These are phyloP conservation scores for Globodera rostochiensis DNA, from an alignment of 1,140 invertebrate genomes.

Conservation along the genomic window DNA sequence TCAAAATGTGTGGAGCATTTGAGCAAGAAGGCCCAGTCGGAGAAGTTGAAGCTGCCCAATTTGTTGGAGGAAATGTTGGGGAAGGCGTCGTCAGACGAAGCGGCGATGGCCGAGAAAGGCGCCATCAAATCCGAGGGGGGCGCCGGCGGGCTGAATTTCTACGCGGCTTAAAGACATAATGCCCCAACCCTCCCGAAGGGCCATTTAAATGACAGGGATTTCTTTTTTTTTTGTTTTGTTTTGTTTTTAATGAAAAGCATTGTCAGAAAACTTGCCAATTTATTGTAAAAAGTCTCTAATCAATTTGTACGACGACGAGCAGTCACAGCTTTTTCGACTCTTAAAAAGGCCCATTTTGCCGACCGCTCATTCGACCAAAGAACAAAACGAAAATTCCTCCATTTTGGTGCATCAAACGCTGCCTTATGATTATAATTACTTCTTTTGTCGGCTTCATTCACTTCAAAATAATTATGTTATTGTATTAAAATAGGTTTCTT, in stretches of 20 bases:
- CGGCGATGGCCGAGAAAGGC: background rate
- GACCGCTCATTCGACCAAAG: background rate
- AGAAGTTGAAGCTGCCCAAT: background rate
- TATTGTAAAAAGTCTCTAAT: background rate
- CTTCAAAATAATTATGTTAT: no score
- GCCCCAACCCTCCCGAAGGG: background rate
- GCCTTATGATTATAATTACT: background rate
- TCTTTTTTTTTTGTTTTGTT: background rate
- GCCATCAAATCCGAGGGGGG: background rate
- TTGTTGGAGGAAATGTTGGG: slow-evolving; percentile 3
- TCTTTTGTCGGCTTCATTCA: no score
- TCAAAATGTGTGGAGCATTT: slow-evolving; percentile 29
- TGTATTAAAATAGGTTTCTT: no score
- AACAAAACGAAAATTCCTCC: background rate
- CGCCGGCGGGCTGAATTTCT: background rate
- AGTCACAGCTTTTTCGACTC: no score
- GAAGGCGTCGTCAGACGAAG: background rate
- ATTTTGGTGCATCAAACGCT: background rate
- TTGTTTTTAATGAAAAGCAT: background rate
- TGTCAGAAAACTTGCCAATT: background rate
- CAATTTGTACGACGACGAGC: background rate
- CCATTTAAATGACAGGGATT: background rate
- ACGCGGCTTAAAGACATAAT: background rate
- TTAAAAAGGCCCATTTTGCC: no score
- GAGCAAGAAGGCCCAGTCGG: background rate